A percentile compares a stretch with the other conserved stretches of the same genome.
These are phyloP conservation scores for Chelonia mydas DNA, from an alignment of 2,797 vertebrate species.

Conservation along the genomic window DNA sequence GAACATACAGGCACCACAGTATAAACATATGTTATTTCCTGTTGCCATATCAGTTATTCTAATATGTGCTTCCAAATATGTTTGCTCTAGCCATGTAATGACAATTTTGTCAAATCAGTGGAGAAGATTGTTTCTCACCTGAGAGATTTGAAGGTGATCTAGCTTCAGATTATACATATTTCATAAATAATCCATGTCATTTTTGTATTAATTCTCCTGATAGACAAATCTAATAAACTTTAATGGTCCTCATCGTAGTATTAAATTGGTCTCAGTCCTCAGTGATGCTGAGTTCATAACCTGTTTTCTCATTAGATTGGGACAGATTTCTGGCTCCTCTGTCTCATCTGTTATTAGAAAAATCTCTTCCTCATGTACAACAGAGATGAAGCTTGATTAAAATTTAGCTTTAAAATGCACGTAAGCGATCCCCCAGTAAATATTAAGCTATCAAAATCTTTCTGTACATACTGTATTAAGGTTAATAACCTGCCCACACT, in stretches of 20 bases:
- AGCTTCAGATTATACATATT: constrained; percentile 5
- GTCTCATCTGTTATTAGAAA: neutral
- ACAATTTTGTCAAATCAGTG: constrained; percentile 26
- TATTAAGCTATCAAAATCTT: neutral
- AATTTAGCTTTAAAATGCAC: neutral
- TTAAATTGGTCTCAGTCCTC: neutral
- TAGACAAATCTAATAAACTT: constrained; percentile 42
- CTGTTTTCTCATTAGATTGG: constrained; percentile 10
- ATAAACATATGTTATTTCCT: constrained; percentile 25
- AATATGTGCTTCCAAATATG: constrained; percentile 36
- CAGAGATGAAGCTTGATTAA: neutral
- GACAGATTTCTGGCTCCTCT: neutral
- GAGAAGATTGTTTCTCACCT: constrained; percentile 22
- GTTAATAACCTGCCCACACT: neutral
- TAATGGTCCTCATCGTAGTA: neutral
- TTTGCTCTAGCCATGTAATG: neutral
- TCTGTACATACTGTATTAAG: neutral
- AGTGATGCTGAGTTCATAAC: neutral
- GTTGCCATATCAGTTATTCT: constrained; percentile 14
- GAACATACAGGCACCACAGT: constrained; percentile 11
- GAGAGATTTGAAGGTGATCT: neutral
- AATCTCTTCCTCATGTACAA: neutral
- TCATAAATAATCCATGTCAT: neutral
- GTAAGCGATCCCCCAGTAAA: neutral
- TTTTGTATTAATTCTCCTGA: constrained; percentile 14